These are phyloP conservation scores for Aeoliscus strigatus DNA, from an alignment of 2,797 vertebrate genomes.

Conservation along the genomic window DNA sequence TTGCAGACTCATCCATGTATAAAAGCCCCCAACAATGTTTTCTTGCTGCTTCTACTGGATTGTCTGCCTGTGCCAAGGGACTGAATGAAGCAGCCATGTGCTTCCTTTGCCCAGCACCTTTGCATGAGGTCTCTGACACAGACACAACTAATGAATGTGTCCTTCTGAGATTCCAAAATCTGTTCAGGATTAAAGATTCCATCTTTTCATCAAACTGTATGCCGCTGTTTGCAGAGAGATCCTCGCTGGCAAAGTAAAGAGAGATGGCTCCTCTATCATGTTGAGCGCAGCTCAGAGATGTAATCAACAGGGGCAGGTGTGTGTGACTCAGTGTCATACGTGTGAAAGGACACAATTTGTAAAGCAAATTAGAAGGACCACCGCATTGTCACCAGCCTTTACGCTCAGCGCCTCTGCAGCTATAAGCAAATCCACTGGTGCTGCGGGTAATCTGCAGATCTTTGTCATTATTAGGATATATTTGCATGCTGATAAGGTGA, in stretches of 20 bases:
- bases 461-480: conserved; percentile 23
- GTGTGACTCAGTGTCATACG: conserved; percentile 38
- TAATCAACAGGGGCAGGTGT: conserved; percentile 42
- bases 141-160: conserved; percentile 16
- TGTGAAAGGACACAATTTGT: conserved; percentile 25
- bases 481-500: conserved; percentile 35
- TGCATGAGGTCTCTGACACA: not conserved
- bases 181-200: conserved; percentile 14
- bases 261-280: conserved; percentile 36
- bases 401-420: not conserved
- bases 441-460: conserved; percentile 4
- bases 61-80: not conserved
- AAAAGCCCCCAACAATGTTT: no score
- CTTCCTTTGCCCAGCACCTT: no score
- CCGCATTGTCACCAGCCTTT: not conserved
- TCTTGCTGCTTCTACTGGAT: no score
- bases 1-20: no score
- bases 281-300: conserved; percentile 22
- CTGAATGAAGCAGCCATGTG: not conserved
- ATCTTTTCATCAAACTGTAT: conserved; percentile 1
- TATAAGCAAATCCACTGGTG: not conserved
- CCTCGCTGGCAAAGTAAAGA: conserved; percentile 22
- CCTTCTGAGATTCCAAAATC: conserved; percentile 21
- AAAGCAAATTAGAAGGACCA: conserved; percentile 23
- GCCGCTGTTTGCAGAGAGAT: conserved; percentile 20